These are phyloP conservation scores for Synergus itoensis DNA, from an alignment of 2,888 invertebrate species.

Conservation along the genomic window DNA sequence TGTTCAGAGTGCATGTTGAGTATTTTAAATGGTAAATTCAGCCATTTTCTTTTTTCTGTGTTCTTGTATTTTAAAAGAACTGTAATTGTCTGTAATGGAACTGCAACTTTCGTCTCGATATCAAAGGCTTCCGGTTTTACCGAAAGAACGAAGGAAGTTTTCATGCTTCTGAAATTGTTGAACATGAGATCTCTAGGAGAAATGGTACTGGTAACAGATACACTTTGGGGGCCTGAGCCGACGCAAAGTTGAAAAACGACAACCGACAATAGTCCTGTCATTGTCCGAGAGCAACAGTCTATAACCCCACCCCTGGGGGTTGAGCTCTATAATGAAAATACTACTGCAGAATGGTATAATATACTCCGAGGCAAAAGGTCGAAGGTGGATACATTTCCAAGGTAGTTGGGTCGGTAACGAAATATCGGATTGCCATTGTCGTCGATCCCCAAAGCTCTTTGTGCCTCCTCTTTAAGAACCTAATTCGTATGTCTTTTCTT, in stretches of 20 bases:
- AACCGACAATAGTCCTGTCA: slow-evolving; percentile 65
- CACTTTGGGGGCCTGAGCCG: slow-evolving; percentile 56
- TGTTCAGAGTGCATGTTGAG: too few relatives aligned
- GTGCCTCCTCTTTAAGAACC: slow-evolving; percentile 60
- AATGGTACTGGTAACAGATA: slow-evolving; percentile 61
- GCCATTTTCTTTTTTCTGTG: too few relatives aligned
- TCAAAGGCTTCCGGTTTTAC: slow-evolving; percentile 1
- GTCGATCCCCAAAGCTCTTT: slow-evolving; percentile 54
- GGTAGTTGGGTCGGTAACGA: slow-evolving; percentile 60
- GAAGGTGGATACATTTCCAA: slow-evolving; percentile 58
- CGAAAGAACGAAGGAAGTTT: not conserved
- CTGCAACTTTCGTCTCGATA: slow-evolving; percentile 4
- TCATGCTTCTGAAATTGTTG: not conserved
- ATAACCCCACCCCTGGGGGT: slow-evolving; percentile 38
- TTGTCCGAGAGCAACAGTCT: slow-evolving; percentile 52
- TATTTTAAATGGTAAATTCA: too few relatives aligned
- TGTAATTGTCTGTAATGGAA: too few relatives aligned
- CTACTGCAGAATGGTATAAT: slow-evolving; percentile 54
- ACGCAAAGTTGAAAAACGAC: slow-evolving; percentile 62
- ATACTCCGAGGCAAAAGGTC: slow-evolving; percentile 58
- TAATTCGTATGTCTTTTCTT: slow-evolving; percentile 58
- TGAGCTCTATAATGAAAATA: slow-evolving; percentile 51
- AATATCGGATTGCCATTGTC: slow-evolving; percentile 71
- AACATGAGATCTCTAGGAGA: slow-evolving; percentile 15
- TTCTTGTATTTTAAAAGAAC: too few relatives aligned